phyloP scores from a whole-genome alignment of 2,113 vertebrate genomes.

The Podilymbus podiceps region DNA sequence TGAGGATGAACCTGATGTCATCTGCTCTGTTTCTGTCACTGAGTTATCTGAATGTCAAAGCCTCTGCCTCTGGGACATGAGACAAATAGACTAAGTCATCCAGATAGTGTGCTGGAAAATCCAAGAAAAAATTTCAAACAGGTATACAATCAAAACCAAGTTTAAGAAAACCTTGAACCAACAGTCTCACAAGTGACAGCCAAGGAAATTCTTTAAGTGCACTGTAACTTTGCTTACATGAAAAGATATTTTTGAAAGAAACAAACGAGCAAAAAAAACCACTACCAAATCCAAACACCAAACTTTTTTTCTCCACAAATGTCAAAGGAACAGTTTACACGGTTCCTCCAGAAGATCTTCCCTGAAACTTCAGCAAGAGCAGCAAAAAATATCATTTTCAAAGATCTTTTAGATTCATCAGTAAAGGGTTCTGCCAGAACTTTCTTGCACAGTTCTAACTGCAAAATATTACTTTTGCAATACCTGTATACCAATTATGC shows the following conservation, averaged over 20 bases:
- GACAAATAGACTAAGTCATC: background rate
- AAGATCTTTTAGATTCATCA: background rate
- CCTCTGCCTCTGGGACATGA: background rate
- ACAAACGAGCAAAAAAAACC: too few species aligned
- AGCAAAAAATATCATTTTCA: background rate
- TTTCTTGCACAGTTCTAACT: background rate
- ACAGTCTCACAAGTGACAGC: background rate
- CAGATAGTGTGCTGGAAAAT: background rate
- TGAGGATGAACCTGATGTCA: background rate
- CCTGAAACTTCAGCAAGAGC: background rate
- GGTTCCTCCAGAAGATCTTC: background rate
- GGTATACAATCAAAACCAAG: background rate
- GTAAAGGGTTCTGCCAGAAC: background rate
- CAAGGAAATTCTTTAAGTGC: background rate
- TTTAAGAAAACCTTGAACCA: background rate
- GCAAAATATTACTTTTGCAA: background rate
- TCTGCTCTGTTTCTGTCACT: background rate
- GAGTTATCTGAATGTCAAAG: background rate
- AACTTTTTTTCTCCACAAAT: background rate
- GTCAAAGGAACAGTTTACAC: background rate
- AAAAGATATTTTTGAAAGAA: background rate
- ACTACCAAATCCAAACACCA: accelerated
- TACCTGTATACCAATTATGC: background rate
- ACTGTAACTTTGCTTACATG: background rate
- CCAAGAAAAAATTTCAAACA: background rate